phyloP scores from a whole-genome alignment of 2,797 vertebrate genomes.

The Anniella stebbinsi region DNA sequence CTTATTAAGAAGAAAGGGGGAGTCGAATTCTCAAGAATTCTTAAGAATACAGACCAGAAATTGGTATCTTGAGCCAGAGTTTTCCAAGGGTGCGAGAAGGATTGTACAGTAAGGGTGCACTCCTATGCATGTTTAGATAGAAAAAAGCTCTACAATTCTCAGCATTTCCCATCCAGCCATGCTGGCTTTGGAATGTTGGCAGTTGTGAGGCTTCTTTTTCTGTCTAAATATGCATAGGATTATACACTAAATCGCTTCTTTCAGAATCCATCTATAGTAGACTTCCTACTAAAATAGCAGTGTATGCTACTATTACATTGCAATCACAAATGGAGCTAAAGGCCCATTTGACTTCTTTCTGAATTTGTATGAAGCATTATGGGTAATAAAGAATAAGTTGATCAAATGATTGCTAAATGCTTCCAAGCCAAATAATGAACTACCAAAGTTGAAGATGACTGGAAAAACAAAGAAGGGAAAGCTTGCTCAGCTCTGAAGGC shows the following conservation, averaged over 20 bases:
- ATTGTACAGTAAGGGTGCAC: background rate
- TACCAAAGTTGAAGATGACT: background rate
- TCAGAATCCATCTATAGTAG: background rate
- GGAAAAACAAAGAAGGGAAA: background rate
- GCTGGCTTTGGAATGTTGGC: too few species aligned
- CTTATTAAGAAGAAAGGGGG: background rate
- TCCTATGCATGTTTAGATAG: too few species aligned
- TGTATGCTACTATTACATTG: too few species aligned
- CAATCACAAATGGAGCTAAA: too few species aligned
- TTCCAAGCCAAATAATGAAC: background rate
- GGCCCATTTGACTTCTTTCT: background rate
- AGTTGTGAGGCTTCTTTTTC: too few species aligned
- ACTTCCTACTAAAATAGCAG: background rate
- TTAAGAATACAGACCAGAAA: background rate
- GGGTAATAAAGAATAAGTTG: slow-evolving; percentile 3
- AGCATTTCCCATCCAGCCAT: too few species aligned
- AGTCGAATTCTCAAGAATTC: background rate
- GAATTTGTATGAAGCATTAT: background rate
- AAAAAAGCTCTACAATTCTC: background rate
- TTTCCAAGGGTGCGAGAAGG: background rate
- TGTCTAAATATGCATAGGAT: too few species aligned
- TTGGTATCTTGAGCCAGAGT: background rate
- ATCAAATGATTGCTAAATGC: background rate
- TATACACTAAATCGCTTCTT: background rate
- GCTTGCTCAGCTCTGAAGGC: background rate